Evolutionary conservation across 2,888 invertebrate genomes (phyloP), one percentile per base, ranked within the genome.

Genomic region (Drymonia ruficornis): DNA sequence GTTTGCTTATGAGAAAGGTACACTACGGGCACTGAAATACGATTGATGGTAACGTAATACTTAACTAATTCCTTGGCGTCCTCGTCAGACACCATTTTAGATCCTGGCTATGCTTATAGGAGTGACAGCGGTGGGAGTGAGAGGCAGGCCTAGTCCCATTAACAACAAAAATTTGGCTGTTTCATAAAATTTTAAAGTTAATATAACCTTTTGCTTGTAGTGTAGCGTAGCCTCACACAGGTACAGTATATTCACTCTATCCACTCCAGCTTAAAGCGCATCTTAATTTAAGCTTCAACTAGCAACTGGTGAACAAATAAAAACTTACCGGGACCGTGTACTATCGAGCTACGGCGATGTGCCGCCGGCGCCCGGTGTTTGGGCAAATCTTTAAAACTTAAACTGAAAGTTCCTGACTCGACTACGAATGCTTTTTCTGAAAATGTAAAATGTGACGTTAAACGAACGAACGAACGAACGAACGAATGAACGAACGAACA

Each of bases 241-340:
- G 15, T 42, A 40, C 40, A 15, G n/a, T 79, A 79, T 81, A 84
- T 84, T 87, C 84, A 81, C 85, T 84, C 80, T 80, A 86, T 85
- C 83, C 82, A 83, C 84, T 84, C 66, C 77, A 80, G 84, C 82
- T 88, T 86, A 84, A 85, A 81, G 83, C 78, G 82, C 83, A 81
- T 89, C 88, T 89, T 88, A 87, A 86, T 87, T 87, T 85, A 80
- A 83, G 79, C 80, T 76, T 68, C 65, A 77, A 77, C 74, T 73
- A 76, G 68, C 76, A 76, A 79, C 71, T 68, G 59, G 62, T 64
- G 67, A 67, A 71, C 73, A 76, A 81, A 82, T 80, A 84, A 79
- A 81, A 82, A 76, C 70, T 73, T 66, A 51, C 64, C 54, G 58
- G 65, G 51, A 70, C 47, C 42, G 49, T 19, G 50, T 56, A 52